Percentiles rank a stretch among this genome's conserved stretches.
Evolutionary conservation across 2,113 vertebrate genomes (phyloP).

Genomic region (Rhynchomys soricoides): DNA sequence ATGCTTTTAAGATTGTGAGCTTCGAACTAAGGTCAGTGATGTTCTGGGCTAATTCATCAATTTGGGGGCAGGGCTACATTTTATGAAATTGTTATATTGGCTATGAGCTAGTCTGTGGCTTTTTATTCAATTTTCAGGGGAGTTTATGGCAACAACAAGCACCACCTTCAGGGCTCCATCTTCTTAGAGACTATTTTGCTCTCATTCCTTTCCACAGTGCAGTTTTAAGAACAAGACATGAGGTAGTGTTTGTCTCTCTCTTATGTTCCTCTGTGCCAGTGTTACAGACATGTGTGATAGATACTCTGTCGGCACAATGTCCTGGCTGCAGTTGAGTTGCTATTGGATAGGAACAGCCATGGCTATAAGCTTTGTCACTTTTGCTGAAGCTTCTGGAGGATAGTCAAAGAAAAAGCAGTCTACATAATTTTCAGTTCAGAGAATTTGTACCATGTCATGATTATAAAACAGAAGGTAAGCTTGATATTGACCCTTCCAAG

Average conservation of each 20-base stretch:
- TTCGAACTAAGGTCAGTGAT: background rate
- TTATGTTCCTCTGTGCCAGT: background rate
- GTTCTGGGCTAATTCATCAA: background rate
- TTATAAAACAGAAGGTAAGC: background rate
- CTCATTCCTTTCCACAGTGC: background rate
- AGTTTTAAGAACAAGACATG: background rate
- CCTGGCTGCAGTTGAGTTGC: background rate
- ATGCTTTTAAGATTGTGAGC: constrained; percentile 9
- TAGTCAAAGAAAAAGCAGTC: background rate
- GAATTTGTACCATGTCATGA: background rate
- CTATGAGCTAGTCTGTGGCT: background rate
- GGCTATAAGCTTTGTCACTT: background rate
- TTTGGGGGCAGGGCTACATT: background rate
- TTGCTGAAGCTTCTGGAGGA: background rate
- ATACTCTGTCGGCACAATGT: background rate
- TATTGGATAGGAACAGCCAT: background rate
- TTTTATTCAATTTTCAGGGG: constrained; percentile 9
- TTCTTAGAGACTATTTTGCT: background rate
- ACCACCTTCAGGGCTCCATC: background rate
- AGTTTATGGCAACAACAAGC: background rate
- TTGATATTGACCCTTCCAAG: background rate
- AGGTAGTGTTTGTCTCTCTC: background rate
- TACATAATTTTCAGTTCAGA: background rate
- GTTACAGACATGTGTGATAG: background rate
- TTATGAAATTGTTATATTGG: background rate